phyloP scores from a whole-genome alignment of 1,140 invertebrate genomes.

The Drosophila miranda region DNA sequence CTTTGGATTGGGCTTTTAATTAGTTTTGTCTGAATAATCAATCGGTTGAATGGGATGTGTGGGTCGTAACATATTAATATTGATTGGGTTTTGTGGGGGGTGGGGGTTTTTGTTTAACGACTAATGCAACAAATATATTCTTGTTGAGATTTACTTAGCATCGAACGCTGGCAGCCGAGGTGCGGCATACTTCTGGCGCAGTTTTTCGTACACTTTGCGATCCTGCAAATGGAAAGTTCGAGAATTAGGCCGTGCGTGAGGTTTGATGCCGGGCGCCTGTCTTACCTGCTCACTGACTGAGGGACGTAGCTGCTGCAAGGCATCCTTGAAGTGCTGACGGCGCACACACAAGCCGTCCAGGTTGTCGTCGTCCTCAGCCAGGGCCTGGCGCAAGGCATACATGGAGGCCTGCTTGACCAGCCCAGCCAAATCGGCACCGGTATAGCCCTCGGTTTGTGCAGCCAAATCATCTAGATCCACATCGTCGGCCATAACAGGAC shows the following conservation, averaged over 20 bases:
- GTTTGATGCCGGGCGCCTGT: not conserved
- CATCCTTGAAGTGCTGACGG: constrained; percentile 67
- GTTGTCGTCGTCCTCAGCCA: constrained; percentile 75
- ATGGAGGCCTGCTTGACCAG: constrained; percentile 92
- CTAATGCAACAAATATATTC: constrained; percentile 52
- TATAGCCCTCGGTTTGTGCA: constrained; percentile 89
- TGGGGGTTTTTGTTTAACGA: constrained; percentile 20
- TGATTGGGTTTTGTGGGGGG: not conserved
- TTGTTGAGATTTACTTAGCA: constrained; percentile 42
- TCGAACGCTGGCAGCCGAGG: constrained; percentile 50
- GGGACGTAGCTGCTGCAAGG: constrained; percentile 67
- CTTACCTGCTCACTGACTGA: constrained; percentile 73
- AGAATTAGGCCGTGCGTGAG: not conserved
- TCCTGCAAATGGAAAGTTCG: constrained; percentile 44
- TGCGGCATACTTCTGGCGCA: constrained; percentile 77
- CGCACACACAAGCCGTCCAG: constrained; percentile 63
- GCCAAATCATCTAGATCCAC: constrained; percentile 90
- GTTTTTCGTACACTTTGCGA: constrained; percentile 76
- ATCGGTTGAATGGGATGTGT: not conserved
- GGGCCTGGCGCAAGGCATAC: constrained; percentile 88
- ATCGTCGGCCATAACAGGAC: constrained; percentile 89
- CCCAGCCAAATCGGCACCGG: constrained; percentile 96
- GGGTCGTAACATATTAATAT: constrained; percentile 10
- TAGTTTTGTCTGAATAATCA: constrained; percentile 6
- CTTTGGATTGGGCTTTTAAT: not conserved